A percentile compares a stretch with the other conserved stretches of the same genome.
Conservation (phyloP, 2,888 invertebrate species). For the Lissonota sp. region DNA sequence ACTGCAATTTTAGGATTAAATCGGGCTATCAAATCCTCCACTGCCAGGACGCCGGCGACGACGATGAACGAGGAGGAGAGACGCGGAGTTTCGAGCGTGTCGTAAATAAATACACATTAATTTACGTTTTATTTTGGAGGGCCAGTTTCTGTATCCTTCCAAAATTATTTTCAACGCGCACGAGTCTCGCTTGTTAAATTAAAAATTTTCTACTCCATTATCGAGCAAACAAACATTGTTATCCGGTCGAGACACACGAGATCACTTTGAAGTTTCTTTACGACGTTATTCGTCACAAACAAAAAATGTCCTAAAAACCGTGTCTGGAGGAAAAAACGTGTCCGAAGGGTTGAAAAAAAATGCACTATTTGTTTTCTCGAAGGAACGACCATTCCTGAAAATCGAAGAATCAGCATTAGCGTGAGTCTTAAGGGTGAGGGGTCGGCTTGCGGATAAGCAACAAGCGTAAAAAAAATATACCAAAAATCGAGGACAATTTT, state of each 20-base stretch:
- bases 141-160: conserved; percentile 56
- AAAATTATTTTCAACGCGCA: conserved; percentile 14
- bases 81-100: neutral
- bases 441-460: conserved; percentile 6
- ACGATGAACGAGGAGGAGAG: conserved; percentile 1
- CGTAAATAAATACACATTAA: conserved; percentile 11
- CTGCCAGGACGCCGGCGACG: neutral
- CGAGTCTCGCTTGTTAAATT: neutral
- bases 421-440: neutral
- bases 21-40: conserved; percentile 58
- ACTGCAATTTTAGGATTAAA: conserved; percentile 72
- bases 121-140: conserved; percentile 47
- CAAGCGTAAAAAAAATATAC: neutral
- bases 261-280: conserved; percentile 47
- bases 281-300: conserved; percentile 48
- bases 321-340: neutral
- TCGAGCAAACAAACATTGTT: too few relatives aligned
- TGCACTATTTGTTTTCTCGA: conserved; percentile 20
- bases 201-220: too few relatives aligned
- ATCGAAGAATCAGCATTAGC: conserved; percentile 13
- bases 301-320: conserved; percentile 18
- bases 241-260: conserved; percentile 8
- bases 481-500: neutral
- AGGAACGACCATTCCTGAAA: conserved; percentile 35
- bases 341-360: neutral